Evolutionary conservation across 2,888 invertebrate species (phyloP).

Genomic region (Diarsia dahlii): DNA sequence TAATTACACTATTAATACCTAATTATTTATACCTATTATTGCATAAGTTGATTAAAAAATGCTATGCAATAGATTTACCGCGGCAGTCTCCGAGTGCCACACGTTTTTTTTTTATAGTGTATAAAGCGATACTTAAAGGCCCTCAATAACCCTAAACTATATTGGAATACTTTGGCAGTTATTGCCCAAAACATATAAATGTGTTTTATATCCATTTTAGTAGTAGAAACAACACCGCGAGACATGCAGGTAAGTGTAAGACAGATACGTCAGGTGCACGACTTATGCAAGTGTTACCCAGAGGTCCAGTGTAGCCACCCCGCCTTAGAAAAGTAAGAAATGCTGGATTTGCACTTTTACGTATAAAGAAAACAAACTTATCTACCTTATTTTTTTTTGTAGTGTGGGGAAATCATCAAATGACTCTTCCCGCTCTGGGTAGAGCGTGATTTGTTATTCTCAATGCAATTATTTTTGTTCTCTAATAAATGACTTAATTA

Average conservation of each 20-base stretch:
- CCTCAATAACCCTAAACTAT: not conserved
- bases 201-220: constrained; percentile 28
- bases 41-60: no score
- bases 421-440: no score
- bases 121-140: not conserved
- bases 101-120: no score
- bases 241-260: constrained; percentile 73
- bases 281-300: constrained; percentile 71
- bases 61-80: no score
- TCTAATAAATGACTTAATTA: constrained; percentile 6
- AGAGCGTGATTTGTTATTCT: not conserved
- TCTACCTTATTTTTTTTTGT: no score
- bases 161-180: not conserved
- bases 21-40: no score
- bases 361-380: constrained; percentile 22
- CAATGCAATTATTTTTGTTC: not conserved
- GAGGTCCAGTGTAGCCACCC: constrained; percentile 68
- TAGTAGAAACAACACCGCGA: constrained; percentile 47
- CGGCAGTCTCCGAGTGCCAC: no score
- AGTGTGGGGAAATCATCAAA: no score
- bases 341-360: constrained; percentile 16
- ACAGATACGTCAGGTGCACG: constrained; percentile 78
- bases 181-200: constrained; percentile 29
- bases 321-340: constrained; percentile 52
- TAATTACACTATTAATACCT: no score